Base-by-base conservation (phyloP, 2,888 invertebrate genomes). In the Oscheius onirici region DNA sequence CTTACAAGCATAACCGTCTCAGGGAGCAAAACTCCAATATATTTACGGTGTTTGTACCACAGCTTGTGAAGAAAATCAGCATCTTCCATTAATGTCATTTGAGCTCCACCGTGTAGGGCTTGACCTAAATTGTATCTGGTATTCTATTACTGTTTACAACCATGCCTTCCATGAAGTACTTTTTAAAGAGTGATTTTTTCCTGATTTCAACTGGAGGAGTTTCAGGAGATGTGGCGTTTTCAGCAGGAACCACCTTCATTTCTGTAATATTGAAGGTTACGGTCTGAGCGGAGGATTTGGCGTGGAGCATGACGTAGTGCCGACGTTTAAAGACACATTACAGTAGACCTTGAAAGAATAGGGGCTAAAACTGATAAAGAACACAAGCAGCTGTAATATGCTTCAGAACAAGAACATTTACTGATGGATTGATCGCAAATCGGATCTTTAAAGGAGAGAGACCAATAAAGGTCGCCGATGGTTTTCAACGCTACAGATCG, bases 121-220 rank as follows among this genome's bases (percentile, higher is more conserved):
- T 66, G 66, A 15, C 66, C 66, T 66, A 28, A 58, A 20, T 49
- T n/a, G 22, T 3, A 58, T n/a, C n/a, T n/a, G n/a, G n/a, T n/a
- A n/a, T n/a, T n/a, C n/a, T n/a, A n/a, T n/a, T n/a, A n/a, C n/a
- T n/a, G n/a, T n/a, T n/a, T n/a, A n/a, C n/a, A n/a, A n/a, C n/a
- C 58, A 22, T n/a, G 28, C 63, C 63, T 63, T 63, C 63, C 46
- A 63, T 49, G 28, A 63, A 63, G 34, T 63, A 63, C 17, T 63
- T 63, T 26, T 49, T 63, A 46, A 63, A 63, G n/a, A 46, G 46
- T 28, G 28, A 22, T 17, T 44, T 46, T 24, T 63, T 63, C 49
- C n/a, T 17, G 22, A 43, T 13, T 22, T 63, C 41, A 13, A 22
- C n/a, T 26, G 22, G 26, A 11, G 2, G 41, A 13, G 58, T 15